Base-by-base conservation (phyloP, 2,797 vertebrate genomes). In the Champsocephalus esox region DNA sequence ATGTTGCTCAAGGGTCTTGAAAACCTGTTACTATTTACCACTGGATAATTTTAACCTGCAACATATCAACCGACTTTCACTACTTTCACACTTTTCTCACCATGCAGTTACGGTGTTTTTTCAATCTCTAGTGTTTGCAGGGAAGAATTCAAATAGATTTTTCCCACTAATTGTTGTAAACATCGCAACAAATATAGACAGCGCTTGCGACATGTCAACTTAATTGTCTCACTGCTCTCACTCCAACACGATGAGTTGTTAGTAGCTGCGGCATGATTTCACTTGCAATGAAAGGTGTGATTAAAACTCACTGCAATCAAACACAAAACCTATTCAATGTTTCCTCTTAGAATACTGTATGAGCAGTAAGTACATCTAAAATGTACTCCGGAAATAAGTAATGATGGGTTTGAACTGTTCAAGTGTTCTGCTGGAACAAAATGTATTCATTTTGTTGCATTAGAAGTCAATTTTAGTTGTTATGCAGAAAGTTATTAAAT, bases 121-220 rank as follows among this genome's bases (percentile, higher is more conserved):
- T 51, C 60, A 55, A 54, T 66, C 48, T 57, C 79, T 66, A 34
- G 32, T 81, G 44, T 73, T 77, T 77, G 45, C 43, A 67, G 59
- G 21, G 41, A 67, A 59, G 49, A 85, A 84, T 64, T 83, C 52
- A 77, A 84, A 89, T 85, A 43, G 89, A 92, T 89, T 91, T 68
- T 65, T 62, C 57, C 54, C 38, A 44, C 73, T 85, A 86, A 88
- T 79, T 75, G 71, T 66, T 83, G 71, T 77, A 84, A 86, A 88
- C 83, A 86, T 70, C 43, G 65, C 56, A 71, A 70, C 77, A 81
- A 80, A 82, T 62, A 63, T 41, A 69, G 60, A 43, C 57, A 14
- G 54, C 38, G 63, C 59, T 79, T 17, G 46, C 72, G 80, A 80
- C 78, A 85, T 80, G 78, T 81, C 85, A 81, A 59, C 66, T 75